Evolutionary conservation across 2,113 vertebrate genomes (phyloP).

Genomic region (Charina bottae): DNA sequence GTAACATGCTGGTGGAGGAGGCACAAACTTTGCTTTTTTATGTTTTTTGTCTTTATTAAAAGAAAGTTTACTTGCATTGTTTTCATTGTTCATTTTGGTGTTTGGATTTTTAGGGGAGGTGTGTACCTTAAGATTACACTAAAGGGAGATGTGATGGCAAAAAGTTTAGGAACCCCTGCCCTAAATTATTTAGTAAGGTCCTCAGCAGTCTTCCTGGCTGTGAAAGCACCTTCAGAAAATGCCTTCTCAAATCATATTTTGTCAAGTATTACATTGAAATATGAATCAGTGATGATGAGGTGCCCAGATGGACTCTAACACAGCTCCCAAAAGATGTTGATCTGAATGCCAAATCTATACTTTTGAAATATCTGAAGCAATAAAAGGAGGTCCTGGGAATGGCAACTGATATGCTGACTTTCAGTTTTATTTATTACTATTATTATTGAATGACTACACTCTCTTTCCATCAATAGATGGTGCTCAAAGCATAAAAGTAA

Average conservation of each 20-base stretch:
- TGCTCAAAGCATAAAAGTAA: slow-evolving; percentile 3
- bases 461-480: neutral
- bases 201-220: neutral
- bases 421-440: neutral
- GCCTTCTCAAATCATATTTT: neutral
- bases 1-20: neutral
- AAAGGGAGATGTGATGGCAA: neutral
- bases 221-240: neutral
- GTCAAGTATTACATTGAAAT: neutral
- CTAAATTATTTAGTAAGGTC: neutral
- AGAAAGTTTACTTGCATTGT: neutral
- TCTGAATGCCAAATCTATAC: neutral
- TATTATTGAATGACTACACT: neutral
- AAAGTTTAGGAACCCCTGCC: neutral
- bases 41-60: neutral
- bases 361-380: neutral
- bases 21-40: neutral
- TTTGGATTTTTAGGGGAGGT: neutral
- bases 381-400: neutral
- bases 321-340: neutral
- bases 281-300: neutral
- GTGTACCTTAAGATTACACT: neutral
- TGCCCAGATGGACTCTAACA: neutral
- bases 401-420: neutral
- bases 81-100: too few species aligned